phyloP scores from a whole-genome alignment of 2,888 invertebrate genomes.

The Eristalinus aeneus region DNA sequence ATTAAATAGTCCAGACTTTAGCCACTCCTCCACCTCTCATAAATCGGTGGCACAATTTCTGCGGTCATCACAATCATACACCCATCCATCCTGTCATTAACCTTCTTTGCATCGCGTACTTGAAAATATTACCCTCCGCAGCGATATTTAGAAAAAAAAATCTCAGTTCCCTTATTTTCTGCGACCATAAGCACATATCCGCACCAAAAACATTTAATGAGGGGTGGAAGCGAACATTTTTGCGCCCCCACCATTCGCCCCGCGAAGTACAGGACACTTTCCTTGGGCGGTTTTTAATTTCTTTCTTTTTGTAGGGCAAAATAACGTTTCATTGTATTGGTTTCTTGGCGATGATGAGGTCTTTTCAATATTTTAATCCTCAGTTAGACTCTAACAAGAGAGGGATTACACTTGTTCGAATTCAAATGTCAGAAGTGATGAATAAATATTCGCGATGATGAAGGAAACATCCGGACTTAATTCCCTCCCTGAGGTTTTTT shows the following conservation, averaged over 20 bases:
- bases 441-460: constrained; percentile 71
- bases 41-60: background rate
- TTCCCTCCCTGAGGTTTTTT: constrained; percentile 29
- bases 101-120: constrained; percentile 18
- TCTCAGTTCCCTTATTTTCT: constrained; percentile 40
- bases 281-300: background rate
- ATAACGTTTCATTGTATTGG: constrained; percentile 52
- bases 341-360: constrained; percentile 64
- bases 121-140: constrained; percentile 37
- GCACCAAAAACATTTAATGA: constrained; percentile 45
- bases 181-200: constrained; percentile 31
- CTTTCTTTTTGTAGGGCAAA: constrained; percentile 14
- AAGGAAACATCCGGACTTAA: constrained; percentile 65
- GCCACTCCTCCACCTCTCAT: background rate
- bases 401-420: constrained; percentile 73
- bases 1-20: background rate
- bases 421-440: constrained; percentile 73
- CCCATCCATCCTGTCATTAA: constrained; percentile 36
- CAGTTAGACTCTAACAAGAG: constrained; percentile 67
- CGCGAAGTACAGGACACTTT: background rate
- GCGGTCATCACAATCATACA: background rate
- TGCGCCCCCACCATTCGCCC: background rate
- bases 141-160: constrained; percentile 16
- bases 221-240: constrained; percentile 36
- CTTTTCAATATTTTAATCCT: constrained; percentile 71